These are phyloP conservation scores for Macrocentrus cingulum DNA, from an alignment of 1,140 invertebrate species.

Conservation along the genomic window DNA sequence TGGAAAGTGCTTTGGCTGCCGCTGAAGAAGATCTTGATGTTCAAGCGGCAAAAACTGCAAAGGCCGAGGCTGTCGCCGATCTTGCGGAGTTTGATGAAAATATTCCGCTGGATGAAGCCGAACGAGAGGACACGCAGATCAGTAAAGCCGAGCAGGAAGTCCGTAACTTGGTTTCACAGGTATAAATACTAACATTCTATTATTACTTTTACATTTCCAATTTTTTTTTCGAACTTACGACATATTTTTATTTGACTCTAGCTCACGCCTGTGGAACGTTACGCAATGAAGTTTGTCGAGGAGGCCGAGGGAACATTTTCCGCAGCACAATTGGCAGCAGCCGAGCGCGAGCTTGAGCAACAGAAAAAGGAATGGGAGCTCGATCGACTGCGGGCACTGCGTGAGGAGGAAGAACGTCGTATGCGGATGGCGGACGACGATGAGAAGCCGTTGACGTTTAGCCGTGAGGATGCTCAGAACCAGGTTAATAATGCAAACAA, in stretches of 20 bases:
- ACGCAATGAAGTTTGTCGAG: conserved; percentile 92
- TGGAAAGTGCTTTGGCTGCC: conserved; percentile 83
- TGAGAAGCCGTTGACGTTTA: conserved; percentile 69
- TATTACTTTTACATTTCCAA: background rate
- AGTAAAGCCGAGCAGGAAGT: conserved; percentile 85
- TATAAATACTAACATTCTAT: conserved; percentile 45
- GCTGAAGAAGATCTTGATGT: conserved; percentile 96
- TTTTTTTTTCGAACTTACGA: background rate
- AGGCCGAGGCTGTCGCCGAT: conserved; percentile 91
- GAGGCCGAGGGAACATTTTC: conserved; percentile 81
- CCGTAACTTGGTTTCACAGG: conserved; percentile 80
- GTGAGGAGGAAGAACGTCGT: conserved; percentile 73
- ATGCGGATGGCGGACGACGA: conserved; percentile 65
- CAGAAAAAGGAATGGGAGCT: conserved; percentile 94
- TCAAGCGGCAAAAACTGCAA: conserved; percentile 84
- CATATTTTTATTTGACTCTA: conserved; percentile 52
- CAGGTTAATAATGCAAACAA: conserved; percentile 72
- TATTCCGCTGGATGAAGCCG: conserved; percentile 82
- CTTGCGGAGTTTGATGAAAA: conserved; percentile 96
- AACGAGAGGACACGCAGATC: conserved; percentile 64
- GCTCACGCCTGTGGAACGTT: conserved; percentile 89
- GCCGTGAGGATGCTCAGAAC: conserved; percentile 73
- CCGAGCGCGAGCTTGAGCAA: conserved; percentile 87
- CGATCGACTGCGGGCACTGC: conserved; percentile 72
- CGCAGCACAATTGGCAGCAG: conserved; percentile 81